A percentile compares a stretch with the other conserved stretches of the same genome.
These are phyloP conservation scores for Camponotus floridanus DNA, from an alignment of 1,140 invertebrate species.

Conservation along the genomic window DNA sequence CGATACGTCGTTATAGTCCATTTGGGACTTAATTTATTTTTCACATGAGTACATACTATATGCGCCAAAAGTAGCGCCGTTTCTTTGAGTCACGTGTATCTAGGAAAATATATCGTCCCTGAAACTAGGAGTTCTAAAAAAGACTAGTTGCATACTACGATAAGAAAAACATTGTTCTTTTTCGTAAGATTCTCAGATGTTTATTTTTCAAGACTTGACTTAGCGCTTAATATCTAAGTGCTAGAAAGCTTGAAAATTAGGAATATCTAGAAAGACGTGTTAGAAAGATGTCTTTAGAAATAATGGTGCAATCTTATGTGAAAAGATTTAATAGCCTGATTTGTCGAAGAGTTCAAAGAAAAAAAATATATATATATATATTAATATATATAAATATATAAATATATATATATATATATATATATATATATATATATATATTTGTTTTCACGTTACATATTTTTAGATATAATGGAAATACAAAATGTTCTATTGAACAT, in stretches of 20 bases:
- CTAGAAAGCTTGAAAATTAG: conserved; percentile 8
- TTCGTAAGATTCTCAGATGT: not conserved
- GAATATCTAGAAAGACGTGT: not conserved
- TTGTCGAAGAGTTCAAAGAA: not conserved
- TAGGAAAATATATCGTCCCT: not conserved
- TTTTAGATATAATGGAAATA: conserved; percentile 23
- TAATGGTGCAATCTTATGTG: conserved; percentile 30
- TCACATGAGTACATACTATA: not conserved
- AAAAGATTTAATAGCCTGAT: not conserved
- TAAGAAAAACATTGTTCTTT: not conserved
- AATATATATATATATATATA: too few species aligned
- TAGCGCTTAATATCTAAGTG: not conserved
- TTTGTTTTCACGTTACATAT: not conserved
- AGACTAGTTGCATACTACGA: not conserved
- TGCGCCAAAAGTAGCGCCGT: not conserved
- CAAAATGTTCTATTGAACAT: conserved; percentile 16
- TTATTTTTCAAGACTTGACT: not conserved
- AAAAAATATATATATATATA: too few species aligned
- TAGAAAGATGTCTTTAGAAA: not conserved
- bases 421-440: conserved; percentile 35
- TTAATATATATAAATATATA: too few species aligned
- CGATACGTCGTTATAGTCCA: not conserved
- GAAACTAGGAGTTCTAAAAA: not conserved
- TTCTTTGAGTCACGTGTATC: not conserved
- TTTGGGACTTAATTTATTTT: conserved; percentile 14